Percentiles rank a stretch among this genome's conserved stretches.
These are phyloP conservation scores for Eulimnadia texana DNA, from an alignment of 1,140 invertebrate species.

Conservation along the genomic window DNA sequence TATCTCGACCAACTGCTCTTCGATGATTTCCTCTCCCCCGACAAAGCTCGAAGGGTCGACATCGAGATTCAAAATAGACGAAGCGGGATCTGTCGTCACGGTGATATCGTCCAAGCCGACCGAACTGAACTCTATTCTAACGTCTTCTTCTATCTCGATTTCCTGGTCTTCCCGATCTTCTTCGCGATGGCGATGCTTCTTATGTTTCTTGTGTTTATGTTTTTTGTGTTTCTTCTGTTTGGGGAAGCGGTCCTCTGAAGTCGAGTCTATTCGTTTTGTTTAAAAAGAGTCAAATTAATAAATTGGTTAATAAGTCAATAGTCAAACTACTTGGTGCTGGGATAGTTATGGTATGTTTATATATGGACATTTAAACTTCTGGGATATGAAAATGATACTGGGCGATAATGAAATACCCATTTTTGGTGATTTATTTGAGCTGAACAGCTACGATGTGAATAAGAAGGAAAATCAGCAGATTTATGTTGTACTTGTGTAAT, in stretches of 20 bases:
- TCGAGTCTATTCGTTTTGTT: background rate
- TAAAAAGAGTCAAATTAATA: background rate
- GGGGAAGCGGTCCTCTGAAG: background rate
- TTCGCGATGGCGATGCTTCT: conserved; percentile 8
- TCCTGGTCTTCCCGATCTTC: conserved; percentile 14
- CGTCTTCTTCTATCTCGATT: conserved; percentile 9
- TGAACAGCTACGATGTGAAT: too few species aligned
- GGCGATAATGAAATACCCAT: too few species aligned
- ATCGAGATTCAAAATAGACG: background rate
- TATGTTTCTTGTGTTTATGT: conserved; percentile 14
- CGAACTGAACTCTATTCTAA: background rate
- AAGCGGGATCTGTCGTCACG: background rate
- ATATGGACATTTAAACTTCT: too few species aligned
- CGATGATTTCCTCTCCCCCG: conserved; percentile 1
- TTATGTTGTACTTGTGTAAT: too few species aligned
- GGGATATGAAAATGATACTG: too few species aligned
- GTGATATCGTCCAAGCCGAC: conserved; percentile 5
- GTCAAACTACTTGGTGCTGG: too few species aligned
- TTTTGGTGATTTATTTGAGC: too few species aligned
- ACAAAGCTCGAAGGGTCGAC: background rate
- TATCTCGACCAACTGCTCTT: conserved; percentile 8
- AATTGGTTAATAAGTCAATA: background rate
- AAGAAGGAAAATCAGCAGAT: too few species aligned
- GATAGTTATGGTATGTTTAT: too few species aligned
- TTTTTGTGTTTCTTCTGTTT: conserved; percentile 5